These are phyloP conservation scores for Chaetura pelagica DNA, from an alignment of 2,113 vertebrate genomes.

Conservation along the genomic window DNA sequence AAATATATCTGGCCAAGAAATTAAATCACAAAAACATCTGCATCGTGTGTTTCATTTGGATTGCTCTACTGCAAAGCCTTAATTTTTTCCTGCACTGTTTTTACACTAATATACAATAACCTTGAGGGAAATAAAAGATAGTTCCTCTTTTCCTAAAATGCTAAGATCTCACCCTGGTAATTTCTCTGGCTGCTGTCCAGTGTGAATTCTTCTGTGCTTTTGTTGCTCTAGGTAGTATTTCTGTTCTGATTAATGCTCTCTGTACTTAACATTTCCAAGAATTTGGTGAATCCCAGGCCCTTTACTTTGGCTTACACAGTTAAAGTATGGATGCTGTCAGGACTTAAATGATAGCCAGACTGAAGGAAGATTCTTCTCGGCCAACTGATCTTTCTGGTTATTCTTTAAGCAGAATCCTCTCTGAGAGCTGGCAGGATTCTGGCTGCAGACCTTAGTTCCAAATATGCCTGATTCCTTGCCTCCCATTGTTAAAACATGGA, in stretches of 20 bases:
- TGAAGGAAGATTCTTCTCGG: not conserved
- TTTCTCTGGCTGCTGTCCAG: not conserved
- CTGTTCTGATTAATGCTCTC: not conserved
- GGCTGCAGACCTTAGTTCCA: not conserved
- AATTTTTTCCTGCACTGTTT: not conserved
- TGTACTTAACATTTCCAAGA: not conserved
- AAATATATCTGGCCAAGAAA: not conserved
- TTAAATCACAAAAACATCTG: not conserved
- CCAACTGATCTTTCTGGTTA: not conserved
- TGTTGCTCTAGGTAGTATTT: not conserved
- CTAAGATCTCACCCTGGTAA: not conserved
- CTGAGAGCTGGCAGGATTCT: not conserved
- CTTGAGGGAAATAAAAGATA: not conserved
- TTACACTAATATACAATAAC: not conserved
- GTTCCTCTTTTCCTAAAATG: not conserved
- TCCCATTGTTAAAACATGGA: not conserved
- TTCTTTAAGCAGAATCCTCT: not conserved
- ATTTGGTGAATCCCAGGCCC: not conserved
- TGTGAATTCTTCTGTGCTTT: not conserved
- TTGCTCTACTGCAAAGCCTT: not conserved
- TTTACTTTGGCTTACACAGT: not conserved
- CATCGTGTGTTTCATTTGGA: slow-evolving; percentile 12
- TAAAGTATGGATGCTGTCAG: not conserved
- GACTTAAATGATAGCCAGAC: not conserved
- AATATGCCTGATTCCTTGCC: not conserved